Base-by-base conservation (phyloP, 2,113 vertebrate species). In the Phylloscopus whistleri region DNA sequence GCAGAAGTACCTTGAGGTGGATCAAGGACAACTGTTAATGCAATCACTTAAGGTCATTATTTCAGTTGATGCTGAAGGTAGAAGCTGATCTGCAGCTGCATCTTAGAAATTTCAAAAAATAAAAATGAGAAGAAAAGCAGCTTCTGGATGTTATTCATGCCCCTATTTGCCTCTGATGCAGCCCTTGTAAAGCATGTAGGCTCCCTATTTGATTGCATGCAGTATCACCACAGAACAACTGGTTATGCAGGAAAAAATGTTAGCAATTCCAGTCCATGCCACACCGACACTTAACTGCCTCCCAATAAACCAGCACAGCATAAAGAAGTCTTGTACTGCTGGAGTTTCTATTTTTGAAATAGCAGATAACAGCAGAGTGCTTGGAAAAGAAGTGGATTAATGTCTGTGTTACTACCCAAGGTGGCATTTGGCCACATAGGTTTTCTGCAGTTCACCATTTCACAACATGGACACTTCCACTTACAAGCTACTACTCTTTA, bases 41-140 rank as follows among this genome's bases (percentile, higher is more conserved):
- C 49, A 66, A 56, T 67, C 83, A 67, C 82, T 96, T 88, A 88
- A 92, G 44, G 63, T 66, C 79, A 64, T 86, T 80, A 90, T 55
- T 96, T 73, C 85, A 89, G 56, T 39, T 78, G 85, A 84, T 53
- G 41, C 49, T 92, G 68, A 93, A 91, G 77, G 94, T 37, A 93
- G 80, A 83, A 80, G 74, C 33, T 67, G 66, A 58, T 37, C 59
- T 59, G 53, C 49, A 68, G 44, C 68, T 49, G 10, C 41, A 52
- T 26, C 44, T 82, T 28, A 18, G 56, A 78, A 78, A 92, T 62
- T 3, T 1, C 6, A 53, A 60, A 67, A 72, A 91, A 33, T 5
- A 30, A 72, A 80, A 69, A 10, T 3, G 24, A 76, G 70, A 80
- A 49, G 27, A 41, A 24, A 56, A 87, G 48, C 30, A 84, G 60